Evolutionary conservation across 2,797 vertebrate species (phyloP), one percentile per base, ranked within the genome.

Genomic region (Serranus cabrilla): DNA sequence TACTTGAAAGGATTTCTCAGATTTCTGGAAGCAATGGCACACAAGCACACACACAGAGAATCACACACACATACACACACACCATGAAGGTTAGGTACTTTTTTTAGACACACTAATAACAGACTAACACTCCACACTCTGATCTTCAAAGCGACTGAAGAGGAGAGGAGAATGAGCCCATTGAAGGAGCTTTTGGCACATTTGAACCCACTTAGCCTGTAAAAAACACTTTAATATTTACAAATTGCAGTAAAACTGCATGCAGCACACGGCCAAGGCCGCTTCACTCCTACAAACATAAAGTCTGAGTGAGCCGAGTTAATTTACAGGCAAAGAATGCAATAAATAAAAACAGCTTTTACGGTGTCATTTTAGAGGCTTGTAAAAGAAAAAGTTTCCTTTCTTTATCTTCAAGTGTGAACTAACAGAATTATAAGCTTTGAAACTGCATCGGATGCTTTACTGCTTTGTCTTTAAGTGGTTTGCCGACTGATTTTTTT

Each of bases 201-300:
- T 90, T 84, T 72, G 73, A 87, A 84, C 80, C 79, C 76, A 76
- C 83, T 90, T 82, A 85, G 80, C 80, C 81, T 60, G 75, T 91
- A 84, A 93, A 93, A 86, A 80, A 71, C 58, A 83, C 85, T 91
- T 90, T 84, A 90, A 91, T 91, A 93, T 92, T 91, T 88, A 88
- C 77, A 86, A 87, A 91, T 89, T 54, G 27, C 75, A 72, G 75
- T 91, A 85, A 93, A 93, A 84, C 57, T 68, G 56, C 80, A 55
- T 23, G 67, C 78, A 43, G 64, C 55, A 58, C 64, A 43, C 76
- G 52, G 64, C 65, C 59, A 50, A 54, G 60, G 71, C 83, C 65
- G 68, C 66, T 73, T 78, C 76, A 78, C 81, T 68, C 51, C 69
- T 50, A 61, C 71, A 82, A 88, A 84, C 73, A 78, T 52, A 68